These are phyloP conservation scores for Alces alces DNA, from an alignment of 2,113 vertebrate genomes.

Conservation along the genomic window DNA sequence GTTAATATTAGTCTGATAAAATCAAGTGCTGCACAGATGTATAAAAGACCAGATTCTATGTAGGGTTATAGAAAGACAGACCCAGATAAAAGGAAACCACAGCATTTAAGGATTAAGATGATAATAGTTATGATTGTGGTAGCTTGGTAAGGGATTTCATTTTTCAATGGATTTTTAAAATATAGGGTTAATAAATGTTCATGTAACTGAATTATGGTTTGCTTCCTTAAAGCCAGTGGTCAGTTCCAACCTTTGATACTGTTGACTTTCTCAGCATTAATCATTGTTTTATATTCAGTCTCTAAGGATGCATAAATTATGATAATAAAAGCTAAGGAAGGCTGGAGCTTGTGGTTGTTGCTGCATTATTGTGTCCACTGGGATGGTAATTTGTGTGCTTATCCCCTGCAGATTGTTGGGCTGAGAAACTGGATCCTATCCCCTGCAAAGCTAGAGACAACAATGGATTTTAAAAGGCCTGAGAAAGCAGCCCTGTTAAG, in stretches of 20 bases:
- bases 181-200: slow-evolving; percentile 42
- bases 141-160: background rate
- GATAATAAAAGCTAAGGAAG: slow-evolving; percentile 45
- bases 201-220: slow-evolving; percentile 2
- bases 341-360: background rate
- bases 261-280: slow-evolving; percentile 50
- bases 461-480: slow-evolving; percentile 52
- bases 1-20: slow-evolving; percentile 41
- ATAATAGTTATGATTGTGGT: slow-evolving; percentile 10
- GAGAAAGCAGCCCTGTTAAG: slow-evolving; percentile 13
- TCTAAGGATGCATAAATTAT: slow-evolving; percentile 52
- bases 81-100: slow-evolving; percentile 34
- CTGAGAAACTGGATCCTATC: background rate
- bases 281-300: slow-evolving; percentile 40
- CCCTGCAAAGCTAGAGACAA: background rate
- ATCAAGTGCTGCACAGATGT: background rate
- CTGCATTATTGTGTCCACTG: slow-evolving; percentile 41
- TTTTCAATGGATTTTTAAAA: slow-evolving; percentile 19
- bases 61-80: background rate
- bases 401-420: slow-evolving; percentile 29
- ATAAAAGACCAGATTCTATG: slow-evolving; percentile 24
- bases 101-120: slow-evolving; percentile 9
- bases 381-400: slow-evolving; percentile 34
- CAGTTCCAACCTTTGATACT: slow-evolving; percentile 47
- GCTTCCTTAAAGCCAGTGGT: slow-evolving; percentile 20